Percentiles rank a stretch among this genome's conserved stretches.
phyloP scores from a whole-genome alignment of 2,888 invertebrate species.

The Phalera bucephala region DNA sequence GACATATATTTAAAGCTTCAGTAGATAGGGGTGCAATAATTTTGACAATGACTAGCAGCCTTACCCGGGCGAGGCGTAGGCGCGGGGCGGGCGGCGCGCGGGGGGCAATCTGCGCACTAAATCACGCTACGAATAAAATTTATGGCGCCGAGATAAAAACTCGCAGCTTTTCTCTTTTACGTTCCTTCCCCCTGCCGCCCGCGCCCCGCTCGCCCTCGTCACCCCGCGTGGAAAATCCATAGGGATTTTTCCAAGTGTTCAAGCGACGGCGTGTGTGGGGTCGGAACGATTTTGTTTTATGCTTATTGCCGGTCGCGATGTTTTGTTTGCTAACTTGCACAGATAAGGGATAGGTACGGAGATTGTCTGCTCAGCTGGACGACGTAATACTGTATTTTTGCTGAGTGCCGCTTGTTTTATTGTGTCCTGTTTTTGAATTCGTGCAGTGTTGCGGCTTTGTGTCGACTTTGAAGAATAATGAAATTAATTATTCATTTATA shows the following conservation, averaged over 20 bases:
- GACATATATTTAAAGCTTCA: slow-evolving; percentile 82
- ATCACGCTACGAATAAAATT: slow-evolving; percentile 85
- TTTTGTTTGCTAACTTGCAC: slow-evolving; percentile 79
- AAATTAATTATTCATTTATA: slow-evolving; percentile 36
- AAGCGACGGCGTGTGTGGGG: slow-evolving; percentile 80
- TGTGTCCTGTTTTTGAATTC: slow-evolving; percentile 28
- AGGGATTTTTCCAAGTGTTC: slow-evolving; percentile 83
- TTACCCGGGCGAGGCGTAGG: slow-evolving; percentile 79
- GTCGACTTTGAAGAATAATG: slow-evolving; percentile 14
- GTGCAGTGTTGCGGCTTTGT: slow-evolving; percentile 26
- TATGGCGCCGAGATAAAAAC: slow-evolving; percentile 85
- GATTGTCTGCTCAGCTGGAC: slow-evolving; percentile 65
- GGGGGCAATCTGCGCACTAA: slow-evolving; percentile 84
- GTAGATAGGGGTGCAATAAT: slow-evolving; percentile 84
- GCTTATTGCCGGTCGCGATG: slow-evolving; percentile 79
- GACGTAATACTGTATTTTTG: slow-evolving; percentile 35
- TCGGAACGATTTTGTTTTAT: slow-evolving; percentile 82
- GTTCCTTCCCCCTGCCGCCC: slow-evolving; percentile 69
- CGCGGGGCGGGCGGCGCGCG: slow-evolving; percentile 63
- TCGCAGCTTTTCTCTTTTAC: slow-evolving; percentile 85
- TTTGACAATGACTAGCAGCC: slow-evolving; percentile 84
- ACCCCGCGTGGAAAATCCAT: slow-evolving; percentile 78
- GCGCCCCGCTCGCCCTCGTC: slow-evolving; percentile 38
- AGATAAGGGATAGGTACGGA: slow-evolving; percentile 72
- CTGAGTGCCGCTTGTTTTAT: slow-evolving; percentile 30